phyloP scores from a whole-genome alignment of 2,888 invertebrate species.

The Aphodius granarius region DNA sequence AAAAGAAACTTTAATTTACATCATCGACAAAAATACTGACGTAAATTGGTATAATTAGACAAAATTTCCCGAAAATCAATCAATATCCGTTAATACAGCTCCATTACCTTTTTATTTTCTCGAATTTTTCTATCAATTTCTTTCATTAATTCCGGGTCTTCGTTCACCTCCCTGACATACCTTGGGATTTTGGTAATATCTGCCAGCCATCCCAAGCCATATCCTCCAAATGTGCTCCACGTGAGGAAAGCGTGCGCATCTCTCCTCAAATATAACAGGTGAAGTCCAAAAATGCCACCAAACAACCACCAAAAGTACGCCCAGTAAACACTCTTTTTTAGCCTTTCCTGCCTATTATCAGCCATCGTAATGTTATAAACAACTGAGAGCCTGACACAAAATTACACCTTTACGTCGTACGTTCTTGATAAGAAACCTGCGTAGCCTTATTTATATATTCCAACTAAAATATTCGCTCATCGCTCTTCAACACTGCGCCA shows the following conservation, averaged over 20 bases:
- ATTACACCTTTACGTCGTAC: neutral
- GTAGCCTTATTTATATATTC: neutral
- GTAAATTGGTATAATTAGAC: too few relatives aligned
- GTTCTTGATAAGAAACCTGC: neutral
- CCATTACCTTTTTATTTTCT: constrained; percentile 65
- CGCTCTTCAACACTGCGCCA: neutral
- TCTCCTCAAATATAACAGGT: constrained; percentile 87
- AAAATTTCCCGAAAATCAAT: too few relatives aligned
- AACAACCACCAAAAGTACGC: constrained; percentile 87
- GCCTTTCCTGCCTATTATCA: neutral
- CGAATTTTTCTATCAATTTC: constrained; percentile 65
- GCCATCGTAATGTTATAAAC: neutral
- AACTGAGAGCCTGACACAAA: neutral
- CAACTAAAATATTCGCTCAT: neutral
- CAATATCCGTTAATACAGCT: too few relatives aligned
- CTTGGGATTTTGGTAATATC: constrained; percentile 83
- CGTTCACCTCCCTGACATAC: constrained; percentile 82
- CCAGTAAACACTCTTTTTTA: constrained; percentile 62
- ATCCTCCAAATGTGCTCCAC: constrained; percentile 86
- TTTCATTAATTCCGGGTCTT: constrained; percentile 68
- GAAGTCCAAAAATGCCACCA: constrained; percentile 86
- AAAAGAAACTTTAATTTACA: neutral
- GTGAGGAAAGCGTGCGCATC: constrained; percentile 90
- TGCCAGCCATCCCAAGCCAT: constrained; percentile 83
- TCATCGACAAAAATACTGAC: too few relatives aligned